Base-by-base conservation (phyloP, 1,140 invertebrate species). In the Bombus soroeensis region DNA sequence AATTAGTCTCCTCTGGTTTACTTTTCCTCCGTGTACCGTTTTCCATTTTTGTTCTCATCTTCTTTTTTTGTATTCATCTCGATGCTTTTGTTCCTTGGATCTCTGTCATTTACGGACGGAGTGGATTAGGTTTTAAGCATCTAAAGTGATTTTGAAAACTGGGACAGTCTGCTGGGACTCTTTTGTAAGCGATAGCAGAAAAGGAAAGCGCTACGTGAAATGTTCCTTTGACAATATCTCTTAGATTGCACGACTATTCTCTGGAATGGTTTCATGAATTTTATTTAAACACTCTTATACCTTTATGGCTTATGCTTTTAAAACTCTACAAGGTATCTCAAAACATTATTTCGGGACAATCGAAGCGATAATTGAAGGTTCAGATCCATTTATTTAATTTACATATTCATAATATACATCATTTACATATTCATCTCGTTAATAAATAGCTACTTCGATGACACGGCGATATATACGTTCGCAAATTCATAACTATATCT, bases 1-100 rank as follows among this genome's bases (percentile, higher is more conserved):
- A 79, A 73, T 89, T 87, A 80, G 75, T 62, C 76, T 37, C 22
- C 28, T 41, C 22, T n/a, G 53, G 64, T 72, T 84, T 78, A 66
- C 37, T 57, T 84, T 47, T 41, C 25, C 64, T n/a, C 28, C 32
- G 10, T 57, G 28, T 15, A 41, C 28, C 57, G 28, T 37, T 71
- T 62, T 71, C 43, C 34, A 43, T 41, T 81, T 81, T 59, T n/a
- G 28, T 37, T 32, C n/a, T 32, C n/a, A 28, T 28, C 28, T 34
- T 41, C 6, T 22, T 59, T 13, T 22, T 28, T 13, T 18, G 25
- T 15, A 41, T 73, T 81, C 37, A 62, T 41, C 47, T 64, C 43
- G 32, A 66, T 53, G 25, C 64, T n/a, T 59, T 78, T 83, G 82
- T 83, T 59, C 37, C 37, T 32, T 22, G 62, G 70, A 83, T 83